phyloP scores from a whole-genome alignment of 2,113 vertebrate genomes.

The Triplophysa siluroides region DNA sequence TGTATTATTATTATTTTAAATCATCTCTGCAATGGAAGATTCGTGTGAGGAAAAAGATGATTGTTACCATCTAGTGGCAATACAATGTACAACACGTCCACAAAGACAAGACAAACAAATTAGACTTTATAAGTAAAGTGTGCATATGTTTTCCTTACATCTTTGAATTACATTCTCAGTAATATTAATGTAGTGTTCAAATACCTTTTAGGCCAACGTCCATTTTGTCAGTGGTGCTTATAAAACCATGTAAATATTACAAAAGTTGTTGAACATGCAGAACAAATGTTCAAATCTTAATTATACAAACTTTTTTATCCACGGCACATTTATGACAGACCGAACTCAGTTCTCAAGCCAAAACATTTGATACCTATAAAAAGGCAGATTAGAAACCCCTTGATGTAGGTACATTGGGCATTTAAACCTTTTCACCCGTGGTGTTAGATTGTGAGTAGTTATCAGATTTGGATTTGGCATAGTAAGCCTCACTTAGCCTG shows the following conservation, averaged over 20 bases:
- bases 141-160: not conserved
- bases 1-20: slow-evolving; percentile 3
- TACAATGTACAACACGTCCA: slow-evolving; percentile 54
- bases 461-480: slow-evolving; percentile 68
- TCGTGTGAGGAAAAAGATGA: slow-evolving; percentile 51
- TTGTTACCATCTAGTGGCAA: slow-evolving; percentile 79
- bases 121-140: not conserved
- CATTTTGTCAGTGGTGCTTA: not conserved
- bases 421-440: slow-evolving; percentile 43
- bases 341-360: not conserved
- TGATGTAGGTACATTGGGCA: slow-evolving; percentile 55
- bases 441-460: slow-evolving; percentile 52
- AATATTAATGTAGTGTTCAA: not conserved
- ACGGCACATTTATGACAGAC: not conserved
- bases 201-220: not conserved
- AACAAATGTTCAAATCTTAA: not conserved
- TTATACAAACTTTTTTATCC: not conserved
- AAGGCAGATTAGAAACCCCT: slow-evolving; percentile 16
- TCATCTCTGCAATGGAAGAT: slow-evolving; percentile 41
- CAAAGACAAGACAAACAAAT: not conserved
- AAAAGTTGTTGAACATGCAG: not conserved
- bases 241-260: not conserved
- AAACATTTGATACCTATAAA: slow-evolving; percentile 46
- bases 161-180: not conserved
- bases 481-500: slow-evolving; percentile 49